Evolutionary conservation across 2,888 invertebrate genomes (phyloP).

Genomic region (Drosophila quinaria): DNA sequence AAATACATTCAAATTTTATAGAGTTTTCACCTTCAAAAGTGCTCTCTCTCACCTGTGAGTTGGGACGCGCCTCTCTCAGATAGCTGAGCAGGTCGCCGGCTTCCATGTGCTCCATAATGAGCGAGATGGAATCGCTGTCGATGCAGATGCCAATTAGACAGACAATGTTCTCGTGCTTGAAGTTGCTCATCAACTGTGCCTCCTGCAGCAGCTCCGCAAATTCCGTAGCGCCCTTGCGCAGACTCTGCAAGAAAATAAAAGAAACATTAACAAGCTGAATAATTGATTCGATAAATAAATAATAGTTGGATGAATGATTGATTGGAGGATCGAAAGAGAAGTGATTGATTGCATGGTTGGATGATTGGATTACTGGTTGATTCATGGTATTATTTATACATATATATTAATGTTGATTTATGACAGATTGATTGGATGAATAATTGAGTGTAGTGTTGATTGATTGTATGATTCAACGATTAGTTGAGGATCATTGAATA

Average conservation of each 20-base stretch:
- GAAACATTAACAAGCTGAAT: not conserved
- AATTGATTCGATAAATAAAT: not conserved
- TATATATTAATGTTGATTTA: too few relatives aligned
- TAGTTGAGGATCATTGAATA: not conserved
- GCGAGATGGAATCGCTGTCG: slow-evolving; percentile 96
- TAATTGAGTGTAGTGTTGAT: too few relatives aligned
- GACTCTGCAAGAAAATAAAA: slow-evolving; percentile 88
- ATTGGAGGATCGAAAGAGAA: not conserved
- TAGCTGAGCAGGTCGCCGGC: slow-evolving; percentile 97
- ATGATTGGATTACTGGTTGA: not conserved
- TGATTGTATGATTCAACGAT: not conserved
- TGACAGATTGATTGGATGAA: not conserved
- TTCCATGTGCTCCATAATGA: slow-evolving; percentile 99
- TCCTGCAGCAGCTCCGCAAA: slow-evolving; percentile 97
- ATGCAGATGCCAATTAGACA: slow-evolving; percentile 97
- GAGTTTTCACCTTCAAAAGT: too few relatives aligned
- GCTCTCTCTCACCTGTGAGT: slow-evolving; percentile 84
- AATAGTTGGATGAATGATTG: not conserved
- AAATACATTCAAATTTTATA: too few relatives aligned
- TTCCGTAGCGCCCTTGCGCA: slow-evolving; percentile 95
- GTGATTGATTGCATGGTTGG: not conserved
- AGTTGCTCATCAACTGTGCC: slow-evolving; percentile 98
- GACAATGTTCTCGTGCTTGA: slow-evolving; percentile 98
- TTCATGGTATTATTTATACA: not conserved
- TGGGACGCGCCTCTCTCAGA: slow-evolving; percentile 92